Percentiles rank a stretch among this genome's conserved stretches.
These are phyloP conservation scores for Zeugodacus cucurbitae DNA, from an alignment of 1,140 invertebrate species.

Conservation along the genomic window DNA sequence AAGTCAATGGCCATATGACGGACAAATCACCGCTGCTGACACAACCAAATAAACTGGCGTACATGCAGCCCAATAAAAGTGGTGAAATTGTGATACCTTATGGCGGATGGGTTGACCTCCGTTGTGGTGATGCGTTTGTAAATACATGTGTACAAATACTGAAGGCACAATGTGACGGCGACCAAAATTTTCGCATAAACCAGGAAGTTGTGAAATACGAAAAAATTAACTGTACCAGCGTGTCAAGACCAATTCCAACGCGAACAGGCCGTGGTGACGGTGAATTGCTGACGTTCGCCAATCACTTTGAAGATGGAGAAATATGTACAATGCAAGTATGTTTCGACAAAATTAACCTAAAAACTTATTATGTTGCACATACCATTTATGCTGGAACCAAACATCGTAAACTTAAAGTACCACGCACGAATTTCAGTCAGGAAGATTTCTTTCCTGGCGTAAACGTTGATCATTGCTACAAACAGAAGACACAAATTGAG, in stretches of 20 bases:
- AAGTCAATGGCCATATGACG: neutral
- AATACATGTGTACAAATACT: neutral
- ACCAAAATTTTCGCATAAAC: neutral
- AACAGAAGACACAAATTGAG: slow-evolving; percentile 51
- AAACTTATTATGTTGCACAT: slow-evolving; percentile 64
- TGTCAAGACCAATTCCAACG: neutral
- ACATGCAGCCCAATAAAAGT: neutral
- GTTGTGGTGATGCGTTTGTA: neutral
- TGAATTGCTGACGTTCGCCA: neutral
- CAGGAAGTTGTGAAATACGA: neutral
- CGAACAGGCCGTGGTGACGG: neutral
- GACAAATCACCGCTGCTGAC: neutral
- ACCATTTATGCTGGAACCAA: slow-evolving; percentile 55
- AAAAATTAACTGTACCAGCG: neutral
- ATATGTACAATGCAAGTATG: slow-evolving; percentile 53
- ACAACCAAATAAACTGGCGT: neutral
- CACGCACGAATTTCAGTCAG: slow-evolving; percentile 57
- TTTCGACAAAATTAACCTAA: slow-evolving; percentile 61
- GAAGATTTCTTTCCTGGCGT: slow-evolving; percentile 57
- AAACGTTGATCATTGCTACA: slow-evolving; percentile 60
- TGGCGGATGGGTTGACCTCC: neutral
- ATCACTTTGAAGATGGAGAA: neutral
- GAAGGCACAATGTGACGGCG: neutral
- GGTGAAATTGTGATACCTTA: neutral
- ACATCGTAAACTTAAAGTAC: slow-evolving; percentile 56